Base-by-base conservation (phyloP, 1,140 invertebrate genomes). In the Lerema accius region DNA sequence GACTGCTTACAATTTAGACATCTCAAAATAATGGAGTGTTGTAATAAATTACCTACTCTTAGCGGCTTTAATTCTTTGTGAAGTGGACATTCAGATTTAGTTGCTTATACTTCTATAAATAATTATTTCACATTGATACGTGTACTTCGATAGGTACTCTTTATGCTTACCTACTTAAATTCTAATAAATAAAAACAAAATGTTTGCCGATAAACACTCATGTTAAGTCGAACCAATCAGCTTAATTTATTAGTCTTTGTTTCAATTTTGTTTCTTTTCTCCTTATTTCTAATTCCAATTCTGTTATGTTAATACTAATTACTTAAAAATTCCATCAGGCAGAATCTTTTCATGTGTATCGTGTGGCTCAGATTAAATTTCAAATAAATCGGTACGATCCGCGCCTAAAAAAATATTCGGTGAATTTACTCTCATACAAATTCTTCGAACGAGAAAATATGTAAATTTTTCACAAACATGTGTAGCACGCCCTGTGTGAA, bases 291-390 rank as follows among this genome's bases (percentile, higher is more conserved):
- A 42, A n/a, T n/a, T n/a, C n/a, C 19, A 23, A 23, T 28, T 43
- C 9, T 32, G 10, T 35, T 56, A 5, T 56, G 40, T 43, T 56
- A 15, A 3, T 17, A 28, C 40, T 45, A 56, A 56, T 56, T 56
- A 56, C 23, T 56, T 32, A 35, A 16, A 45, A 39, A n/a, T 15
- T 55, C 37, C 6, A 6, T 45, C 35, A 23, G 17, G n/a, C 23
- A 15, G 23, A 65, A 46, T 39, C 39, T 60, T 55, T 45, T 15
- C 15, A 19, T 13, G 23, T 45, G 35, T 55, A 69, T 46, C 14
- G 40, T 51, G 53, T 69, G 58, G 49, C 40, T 3, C 42, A 46
- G 50, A 69, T 69, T 69, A 69, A 69, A 69, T 69, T 69, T 51
- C 51, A 58, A 62, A 69, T 65, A 69, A 69, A 69, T 60, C 65